Percentiles rank a stretch among this genome's conserved stretches.
phyloP scores from a whole-genome alignment of 1,140 invertebrate species.

The Brachionus rotundiformis region DNA sequence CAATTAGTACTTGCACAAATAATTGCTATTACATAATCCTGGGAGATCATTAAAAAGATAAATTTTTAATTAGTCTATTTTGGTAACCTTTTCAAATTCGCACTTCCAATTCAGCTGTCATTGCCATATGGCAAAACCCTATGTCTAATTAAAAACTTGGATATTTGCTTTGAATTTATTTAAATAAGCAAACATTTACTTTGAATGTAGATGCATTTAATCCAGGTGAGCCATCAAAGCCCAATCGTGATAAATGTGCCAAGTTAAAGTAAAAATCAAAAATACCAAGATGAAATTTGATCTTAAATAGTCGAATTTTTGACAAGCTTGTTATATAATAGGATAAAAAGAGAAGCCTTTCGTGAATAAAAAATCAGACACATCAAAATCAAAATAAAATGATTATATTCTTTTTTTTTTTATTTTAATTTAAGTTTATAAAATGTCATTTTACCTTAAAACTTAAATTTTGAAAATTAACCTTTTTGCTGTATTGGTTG shows the following conservation, averaged over 20 bases:
- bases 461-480: slow-evolving; percentile 13
- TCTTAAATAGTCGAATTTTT: neutral
- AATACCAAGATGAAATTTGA: slow-evolving; percentile 9
- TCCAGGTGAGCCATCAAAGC: neutral
- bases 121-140: neutral
- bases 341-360: neutral
- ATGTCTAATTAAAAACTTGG: neutral
- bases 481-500: neutral
- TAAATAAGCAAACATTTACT: neutral
- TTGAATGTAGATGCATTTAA: neutral
- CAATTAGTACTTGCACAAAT: neutral
- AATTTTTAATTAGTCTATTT: neutral
- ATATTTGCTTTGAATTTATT: neutral
- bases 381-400: neutral
- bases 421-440: neutral
- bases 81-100: neutral
- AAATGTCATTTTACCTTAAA: slow-evolving; percentile 3
- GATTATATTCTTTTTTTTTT: neutral
- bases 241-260: neutral
- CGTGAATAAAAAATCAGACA: neutral
- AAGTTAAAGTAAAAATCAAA: neutral
- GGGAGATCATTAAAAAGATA: neutral
- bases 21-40: slow-evolving; percentile 18
- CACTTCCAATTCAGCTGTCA: neutral
- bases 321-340: neutral